Conservation (phyloP, 2,888 invertebrate genomes). For the Cosmia trapezina region DNA sequence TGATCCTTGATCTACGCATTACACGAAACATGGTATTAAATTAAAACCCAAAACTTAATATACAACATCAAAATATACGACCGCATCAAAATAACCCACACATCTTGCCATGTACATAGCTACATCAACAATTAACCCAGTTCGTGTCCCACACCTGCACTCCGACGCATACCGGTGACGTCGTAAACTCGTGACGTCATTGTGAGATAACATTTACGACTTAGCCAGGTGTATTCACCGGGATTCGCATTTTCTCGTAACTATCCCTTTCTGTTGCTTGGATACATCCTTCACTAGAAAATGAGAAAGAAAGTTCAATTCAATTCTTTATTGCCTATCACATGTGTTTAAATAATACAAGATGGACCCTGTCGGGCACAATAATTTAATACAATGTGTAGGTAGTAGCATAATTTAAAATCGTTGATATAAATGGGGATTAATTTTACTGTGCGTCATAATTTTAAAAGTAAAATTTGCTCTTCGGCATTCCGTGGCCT, state of each 20-base stretch:
- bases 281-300: background rate
- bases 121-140: slow-evolving; percentile 48
- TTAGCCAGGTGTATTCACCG: background rate
- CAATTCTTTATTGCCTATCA: too few relatives aligned
- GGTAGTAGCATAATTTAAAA: too few relatives aligned
- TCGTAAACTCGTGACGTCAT: slow-evolving; percentile 48
- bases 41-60: background rate
- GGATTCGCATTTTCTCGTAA: background rate
- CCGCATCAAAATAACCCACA: slow-evolving; percentile 27
- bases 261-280: background rate
- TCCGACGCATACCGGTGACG: slow-evolving; percentile 45
- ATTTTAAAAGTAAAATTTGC: too few relatives aligned
- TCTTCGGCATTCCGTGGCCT: too few relatives aligned
- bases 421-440: too few relatives aligned
- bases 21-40: background rate
- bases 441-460: too few relatives aligned
- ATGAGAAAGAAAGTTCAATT: too few relatives aligned
- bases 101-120: slow-evolving; percentile 1
- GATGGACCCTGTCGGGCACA: too few relatives aligned
- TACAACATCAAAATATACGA: background rate
- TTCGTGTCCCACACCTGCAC: slow-evolving; percentile 30
- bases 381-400: too few relatives aligned
- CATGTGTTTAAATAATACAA: too few relatives aligned
- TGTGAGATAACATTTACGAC: slow-evolving; percentile 39
- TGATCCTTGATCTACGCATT: background rate